phyloP scores from a whole-genome alignment of 2,797 vertebrate species.

The Tolypeutes matacus region DNA sequence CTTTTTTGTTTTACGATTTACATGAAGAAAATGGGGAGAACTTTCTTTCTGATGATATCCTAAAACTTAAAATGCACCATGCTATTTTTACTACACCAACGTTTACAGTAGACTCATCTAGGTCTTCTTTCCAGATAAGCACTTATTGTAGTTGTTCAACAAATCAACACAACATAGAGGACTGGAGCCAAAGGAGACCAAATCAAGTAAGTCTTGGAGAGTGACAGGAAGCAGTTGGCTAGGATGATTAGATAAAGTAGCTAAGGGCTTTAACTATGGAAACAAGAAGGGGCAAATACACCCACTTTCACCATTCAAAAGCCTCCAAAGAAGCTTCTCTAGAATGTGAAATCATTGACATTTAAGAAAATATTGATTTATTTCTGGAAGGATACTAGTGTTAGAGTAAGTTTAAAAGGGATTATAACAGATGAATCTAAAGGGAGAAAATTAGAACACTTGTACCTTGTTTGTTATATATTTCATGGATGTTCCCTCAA shows the following conservation, averaged over 20 bases:
- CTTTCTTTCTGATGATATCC: constrained; percentile 1
- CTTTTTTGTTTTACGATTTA: constrained; percentile 10
- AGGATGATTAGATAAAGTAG: neutral
- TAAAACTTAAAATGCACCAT: neutral
- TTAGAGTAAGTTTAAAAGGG: constrained; percentile 14
- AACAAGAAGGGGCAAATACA: neutral
- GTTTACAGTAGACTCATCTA: neutral
- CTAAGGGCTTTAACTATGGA: neutral
- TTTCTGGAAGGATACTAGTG: neutral
- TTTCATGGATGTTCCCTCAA: neutral
- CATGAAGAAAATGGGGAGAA: constrained; percentile 7
- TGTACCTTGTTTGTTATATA: neutral
- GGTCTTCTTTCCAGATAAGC: neutral
- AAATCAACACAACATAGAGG: neutral
- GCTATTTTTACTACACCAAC: neutral
- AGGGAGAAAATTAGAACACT: neutral
- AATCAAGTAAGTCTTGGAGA: neutral
- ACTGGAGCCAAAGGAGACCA: neutral
- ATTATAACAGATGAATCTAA: neutral
- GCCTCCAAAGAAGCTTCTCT: neutral
- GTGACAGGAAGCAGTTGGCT: neutral
- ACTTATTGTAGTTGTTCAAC: neutral
- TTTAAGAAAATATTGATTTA: neutral
- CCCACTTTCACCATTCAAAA: neutral
- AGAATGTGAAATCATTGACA: constrained; percentile 5